These are phyloP conservation scores for Tylochromis polylepis DNA, from an alignment of 2,113 vertebrate genomes.

Conservation along the genomic window DNA sequence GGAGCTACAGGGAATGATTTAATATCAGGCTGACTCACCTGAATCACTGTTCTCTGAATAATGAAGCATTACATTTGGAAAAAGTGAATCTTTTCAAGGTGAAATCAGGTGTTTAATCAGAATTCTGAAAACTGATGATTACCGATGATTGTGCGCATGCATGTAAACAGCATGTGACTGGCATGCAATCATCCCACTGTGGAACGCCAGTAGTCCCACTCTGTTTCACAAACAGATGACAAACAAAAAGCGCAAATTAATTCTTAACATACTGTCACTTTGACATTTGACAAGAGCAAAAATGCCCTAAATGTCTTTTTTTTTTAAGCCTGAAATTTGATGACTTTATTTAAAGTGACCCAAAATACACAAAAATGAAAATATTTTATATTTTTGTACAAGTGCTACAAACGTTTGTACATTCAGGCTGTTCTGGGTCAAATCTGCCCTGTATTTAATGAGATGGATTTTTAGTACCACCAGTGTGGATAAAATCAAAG, in stretches of 20 bases:
- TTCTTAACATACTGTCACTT: background rate
- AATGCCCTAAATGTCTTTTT: background rate
- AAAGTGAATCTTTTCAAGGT: background rate
- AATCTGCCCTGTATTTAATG: background rate
- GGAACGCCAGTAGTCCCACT: background rate
- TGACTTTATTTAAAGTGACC: background rate
- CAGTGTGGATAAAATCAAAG: background rate
- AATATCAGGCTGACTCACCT: background rate
- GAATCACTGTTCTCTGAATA: background rate
- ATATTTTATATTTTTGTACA: background rate
- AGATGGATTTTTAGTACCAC: background rate
- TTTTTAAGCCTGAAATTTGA: background rate
- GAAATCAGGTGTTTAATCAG: background rate
- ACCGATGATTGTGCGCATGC: background rate
- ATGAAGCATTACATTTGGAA: background rate
- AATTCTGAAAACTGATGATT: background rate
- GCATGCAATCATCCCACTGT: background rate
- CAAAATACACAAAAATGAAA: background rate
- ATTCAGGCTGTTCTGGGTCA: background rate
- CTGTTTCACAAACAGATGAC: background rate
- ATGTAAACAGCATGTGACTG: background rate
- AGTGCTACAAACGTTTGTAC: background rate
- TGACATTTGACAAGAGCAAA: fast-evolving
- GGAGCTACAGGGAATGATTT: background rate
- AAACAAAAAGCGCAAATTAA: background rate